Base-by-base conservation (phyloP, 2,113 vertebrate genomes). In the Anolis carolinensis region DNA sequence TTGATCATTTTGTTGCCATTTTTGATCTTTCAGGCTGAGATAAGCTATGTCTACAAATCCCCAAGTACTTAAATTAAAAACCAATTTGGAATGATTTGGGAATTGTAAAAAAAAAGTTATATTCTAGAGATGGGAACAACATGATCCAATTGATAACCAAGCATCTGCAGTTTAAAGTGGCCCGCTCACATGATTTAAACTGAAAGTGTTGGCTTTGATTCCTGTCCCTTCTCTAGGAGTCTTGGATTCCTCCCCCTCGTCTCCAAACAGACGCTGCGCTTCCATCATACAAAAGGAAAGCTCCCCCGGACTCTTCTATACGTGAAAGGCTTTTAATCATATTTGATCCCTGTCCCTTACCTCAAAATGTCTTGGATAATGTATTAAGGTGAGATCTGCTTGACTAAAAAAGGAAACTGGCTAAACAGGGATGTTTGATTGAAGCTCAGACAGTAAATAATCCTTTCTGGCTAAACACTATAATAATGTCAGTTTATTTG, bases 311-410 rank as follows among this genome's bases (percentile, higher is more conserved):
- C 89, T 97, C 97, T 90, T 91, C 95, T 30, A 91, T 97, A 50
- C 98, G 98, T 92, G 98, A 99, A 96, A 97, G 98, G 81, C 96
- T 99, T 86, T 99, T 99, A 90, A 96, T 99, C 14, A 98, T 99
- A 77, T 99, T 99, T 91, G 98, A 97, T 94, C 98, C 98, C 63
- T 96, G 97, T 79, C 97, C 98, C 39, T 95, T 99, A 90, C 97
- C 98, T 9, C 83, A 96, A 55, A 97, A 98, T n/a, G 93, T 99
- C 48, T 90, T 99, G 95, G 98, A 99, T 91, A 98, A 99, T 85
- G 96, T 99, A 34, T 99, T 99, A 95, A 98, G 98, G 98, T 99
- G 97, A 94, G 93, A 27, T 85, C 62, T 2, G 1, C 7, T 92
- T 89, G 84, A 84, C 63, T 7, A 50, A 50, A 27, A 25, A 59